These are phyloP conservation scores for Caenorhabditis japonica DNA, from an alignment of 2,888 invertebrate species.

Conservation along the genomic window DNA sequence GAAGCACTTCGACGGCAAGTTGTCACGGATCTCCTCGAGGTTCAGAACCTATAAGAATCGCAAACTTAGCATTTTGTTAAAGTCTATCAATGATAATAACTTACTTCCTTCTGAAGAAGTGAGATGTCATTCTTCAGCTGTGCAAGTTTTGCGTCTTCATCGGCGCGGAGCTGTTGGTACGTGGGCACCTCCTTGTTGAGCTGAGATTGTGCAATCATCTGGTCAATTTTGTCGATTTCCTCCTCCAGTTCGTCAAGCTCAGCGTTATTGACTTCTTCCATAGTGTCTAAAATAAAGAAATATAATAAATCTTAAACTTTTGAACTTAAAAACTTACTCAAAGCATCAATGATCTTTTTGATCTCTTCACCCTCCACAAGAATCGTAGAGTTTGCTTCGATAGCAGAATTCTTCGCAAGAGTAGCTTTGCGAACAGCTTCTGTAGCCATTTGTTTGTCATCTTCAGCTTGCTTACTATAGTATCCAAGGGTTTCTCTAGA, in stretches of 20 bases:
- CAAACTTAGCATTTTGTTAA: too few species aligned
- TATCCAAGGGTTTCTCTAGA: conserved; percentile 59
- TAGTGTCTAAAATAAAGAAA: conserved; percentile 68
- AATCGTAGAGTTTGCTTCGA: conserved; percentile 62
- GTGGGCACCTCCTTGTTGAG: conserved; percentile 62
- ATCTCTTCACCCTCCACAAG: conserved; percentile 57
- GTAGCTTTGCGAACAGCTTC: conserved; percentile 67
- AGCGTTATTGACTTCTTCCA: conserved; percentile 76
- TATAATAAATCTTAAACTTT: background rate
- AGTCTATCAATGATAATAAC: conserved; percentile 1
- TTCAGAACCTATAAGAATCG: conserved; percentile 85
- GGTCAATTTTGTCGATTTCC: conserved; percentile 70
- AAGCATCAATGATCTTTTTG: conserved; percentile 65
- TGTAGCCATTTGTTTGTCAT: conserved; percentile 63
- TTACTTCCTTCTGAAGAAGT: conserved; percentile 55
- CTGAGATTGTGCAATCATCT: conserved; percentile 54
- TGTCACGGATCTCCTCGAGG: conserved; percentile 85
- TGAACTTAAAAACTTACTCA: conserved; percentile 32
- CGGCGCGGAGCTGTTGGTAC: conserved; percentile 46
- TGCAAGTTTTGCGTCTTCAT: conserved; percentile 53
- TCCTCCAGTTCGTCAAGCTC: conserved; percentile 78
- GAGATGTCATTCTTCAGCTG: conserved; percentile 57
- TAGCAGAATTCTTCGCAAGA: conserved; percentile 65
- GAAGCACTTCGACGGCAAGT: conserved; percentile 86
- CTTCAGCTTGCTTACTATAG: conserved; percentile 64